Percentiles rank a stretch among this genome's conserved stretches.
Conservation (phyloP, 1,140 invertebrate genomes). For the Stegodyphus dumicola region DNA sequence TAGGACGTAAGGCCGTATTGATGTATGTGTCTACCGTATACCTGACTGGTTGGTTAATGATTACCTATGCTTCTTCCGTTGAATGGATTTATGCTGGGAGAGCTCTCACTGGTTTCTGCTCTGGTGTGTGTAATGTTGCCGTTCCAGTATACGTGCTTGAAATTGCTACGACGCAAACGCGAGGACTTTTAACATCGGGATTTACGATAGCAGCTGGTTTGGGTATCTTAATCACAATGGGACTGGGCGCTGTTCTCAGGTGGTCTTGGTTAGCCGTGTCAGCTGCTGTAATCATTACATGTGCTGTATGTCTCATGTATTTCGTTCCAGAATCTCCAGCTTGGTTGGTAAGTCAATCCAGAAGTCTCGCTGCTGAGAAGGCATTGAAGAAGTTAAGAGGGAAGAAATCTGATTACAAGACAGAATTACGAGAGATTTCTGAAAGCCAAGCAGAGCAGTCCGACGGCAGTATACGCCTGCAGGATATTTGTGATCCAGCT, state of each 20-base stretch:
- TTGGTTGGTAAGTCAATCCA: constrained; percentile 30
- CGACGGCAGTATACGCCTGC: constrained; percentile 52
- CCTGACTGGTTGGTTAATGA: constrained; percentile 79
- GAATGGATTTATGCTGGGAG: constrained; percentile 73
- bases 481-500: constrained; percentile 76
- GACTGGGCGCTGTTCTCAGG: background rate
- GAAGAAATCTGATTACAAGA: constrained; percentile 1
- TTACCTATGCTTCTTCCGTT: constrained; percentile 74
- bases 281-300: background rate
- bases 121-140: constrained; percentile 74
- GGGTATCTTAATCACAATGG: constrained; percentile 78
- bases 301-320: background rate
- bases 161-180: constrained; percentile 83
- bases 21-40: constrained; percentile 78
- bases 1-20: constrained; percentile 83
- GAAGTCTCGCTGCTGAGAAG: background rate
- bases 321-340: constrained; percentile 46
- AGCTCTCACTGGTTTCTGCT: constrained; percentile 75
- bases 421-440: constrained; percentile 2
- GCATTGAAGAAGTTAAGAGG: constrained; percentile 31
- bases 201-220: constrained; percentile 81
- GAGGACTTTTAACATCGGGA: constrained; percentile 83
- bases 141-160: constrained; percentile 87
- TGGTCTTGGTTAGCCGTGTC: constrained; percentile 24
- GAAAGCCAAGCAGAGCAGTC: background rate